phyloP scores from a whole-genome alignment of 2,797 vertebrate genomes.

The Mormyrops boulengeri region DNA sequence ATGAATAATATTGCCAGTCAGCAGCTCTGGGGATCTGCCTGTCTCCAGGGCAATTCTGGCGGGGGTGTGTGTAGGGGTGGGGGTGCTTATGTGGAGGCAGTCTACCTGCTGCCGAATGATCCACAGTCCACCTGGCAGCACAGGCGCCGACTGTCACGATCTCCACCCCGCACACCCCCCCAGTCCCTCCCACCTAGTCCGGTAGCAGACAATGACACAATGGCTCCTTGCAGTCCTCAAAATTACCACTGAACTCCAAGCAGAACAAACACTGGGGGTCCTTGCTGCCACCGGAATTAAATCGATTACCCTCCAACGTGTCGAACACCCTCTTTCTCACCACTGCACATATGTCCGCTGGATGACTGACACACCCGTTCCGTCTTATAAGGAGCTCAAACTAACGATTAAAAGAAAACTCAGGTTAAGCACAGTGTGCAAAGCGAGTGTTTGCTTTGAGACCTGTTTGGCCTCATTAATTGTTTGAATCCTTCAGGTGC shows the following conservation, averaged over 20 bases:
- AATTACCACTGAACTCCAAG: background rate
- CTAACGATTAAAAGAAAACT: conserved; percentile 24
- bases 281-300: background rate
- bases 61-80: background rate
- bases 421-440: conserved; percentile 22
- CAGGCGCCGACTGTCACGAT: background rate
- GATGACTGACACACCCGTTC: background rate
- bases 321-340: background rate
- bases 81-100: conserved; percentile 33
- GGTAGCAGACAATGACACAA: background rate
- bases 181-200: background rate
- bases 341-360: background rate
- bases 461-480: conserved; percentile 47
- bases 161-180: background rate
- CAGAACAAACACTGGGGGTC: background rate
- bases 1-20: conserved; percentile 41
- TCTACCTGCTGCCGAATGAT: conserved; percentile 43
- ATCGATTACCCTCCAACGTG: background rate
- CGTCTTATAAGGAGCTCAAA: background rate
- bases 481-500: conserved; percentile 32
- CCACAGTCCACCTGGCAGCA: conserved; percentile 38
- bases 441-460: conserved; percentile 48
- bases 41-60: background rate
- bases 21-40: conserved; percentile 18
- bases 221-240: background rate